phyloP scores from a whole-genome alignment of 1,140 invertebrate genomes.

The Melanaphis sacchari region DNA sequence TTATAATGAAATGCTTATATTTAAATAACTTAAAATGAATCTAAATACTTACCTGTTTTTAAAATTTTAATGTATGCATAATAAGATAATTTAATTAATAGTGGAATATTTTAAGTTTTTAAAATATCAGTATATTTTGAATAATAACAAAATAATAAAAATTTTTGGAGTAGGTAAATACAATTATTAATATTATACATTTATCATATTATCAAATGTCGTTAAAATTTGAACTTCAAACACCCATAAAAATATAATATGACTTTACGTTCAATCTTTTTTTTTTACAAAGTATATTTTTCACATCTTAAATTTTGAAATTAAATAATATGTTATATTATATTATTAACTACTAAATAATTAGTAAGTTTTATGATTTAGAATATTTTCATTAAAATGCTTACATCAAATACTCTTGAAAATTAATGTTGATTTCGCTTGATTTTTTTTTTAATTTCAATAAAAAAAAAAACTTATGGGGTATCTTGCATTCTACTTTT shows the following conservation, averaged over 20 bases:
- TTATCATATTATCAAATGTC: neutral
- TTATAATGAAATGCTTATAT: no score
- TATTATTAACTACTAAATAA: neutral
- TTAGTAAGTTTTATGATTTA: neutral
- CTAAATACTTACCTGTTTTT: neutral
- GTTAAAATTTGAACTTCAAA: neutral
- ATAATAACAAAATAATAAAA: neutral
- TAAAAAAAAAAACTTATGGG: neutral
- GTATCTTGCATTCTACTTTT: neutral
- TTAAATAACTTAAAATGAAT: no score
- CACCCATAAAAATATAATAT: neutral
- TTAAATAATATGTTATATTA: neutral
- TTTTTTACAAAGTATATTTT: neutral
- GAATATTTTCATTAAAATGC: neutral
- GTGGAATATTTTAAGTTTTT: neutral
- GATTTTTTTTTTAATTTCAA: neutral
- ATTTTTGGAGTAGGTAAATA: neutral
- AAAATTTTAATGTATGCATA: neutral
- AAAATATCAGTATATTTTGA: neutral
- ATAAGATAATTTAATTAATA: neutral
- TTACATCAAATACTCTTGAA: neutral
- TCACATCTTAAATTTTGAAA: neutral
- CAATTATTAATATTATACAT: neutral
- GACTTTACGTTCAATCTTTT: neutral
- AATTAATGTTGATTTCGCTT: neutral